Conservation (phyloP, 1,140 invertebrate species). For the Drosophila guanche region DNA sequence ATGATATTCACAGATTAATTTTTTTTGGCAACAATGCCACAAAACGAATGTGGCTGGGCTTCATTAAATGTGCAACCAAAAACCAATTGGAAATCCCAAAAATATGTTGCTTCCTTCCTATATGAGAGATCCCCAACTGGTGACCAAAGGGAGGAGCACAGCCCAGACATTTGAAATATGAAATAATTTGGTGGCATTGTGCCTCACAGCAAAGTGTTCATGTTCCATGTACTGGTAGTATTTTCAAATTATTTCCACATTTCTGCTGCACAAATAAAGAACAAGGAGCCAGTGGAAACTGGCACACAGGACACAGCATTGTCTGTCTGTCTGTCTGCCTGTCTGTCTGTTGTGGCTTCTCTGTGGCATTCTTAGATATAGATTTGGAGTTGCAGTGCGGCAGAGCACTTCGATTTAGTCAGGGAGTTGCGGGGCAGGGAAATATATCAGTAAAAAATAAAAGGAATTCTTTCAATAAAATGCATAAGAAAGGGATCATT, state of each 20-base stretch:
- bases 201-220: conserved; percentile 47
- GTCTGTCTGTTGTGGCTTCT: conserved; percentile 26
- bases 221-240: conserved; percentile 31
- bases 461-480: not conserved
- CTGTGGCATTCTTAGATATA: conserved; percentile 31
- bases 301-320: conserved; percentile 55
- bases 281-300: conserved; percentile 52
- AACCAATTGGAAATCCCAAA: conserved; percentile 51
- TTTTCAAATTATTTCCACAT: conserved; percentile 79
- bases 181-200: conserved; percentile 81
- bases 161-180: conserved; percentile 75
- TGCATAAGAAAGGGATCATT: not conserved
- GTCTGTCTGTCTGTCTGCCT: not conserved
- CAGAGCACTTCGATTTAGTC: not conserved
- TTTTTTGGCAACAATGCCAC: conserved; percentile 48
- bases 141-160: not conserved
- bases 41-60: conserved; percentile 69
- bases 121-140: conserved; percentile 30
- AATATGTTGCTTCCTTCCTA: conserved; percentile 11
- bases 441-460: not conserved
- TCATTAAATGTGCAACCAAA: conserved; percentile 75
- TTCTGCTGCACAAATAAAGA: conserved; percentile 54
- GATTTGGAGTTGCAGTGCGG: not conserved
- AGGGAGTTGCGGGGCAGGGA: not conserved
- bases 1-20: conserved; percentile 23